Conservation (phyloP, 2,797 vertebrate species). For the Rhincodon typus region DNA sequence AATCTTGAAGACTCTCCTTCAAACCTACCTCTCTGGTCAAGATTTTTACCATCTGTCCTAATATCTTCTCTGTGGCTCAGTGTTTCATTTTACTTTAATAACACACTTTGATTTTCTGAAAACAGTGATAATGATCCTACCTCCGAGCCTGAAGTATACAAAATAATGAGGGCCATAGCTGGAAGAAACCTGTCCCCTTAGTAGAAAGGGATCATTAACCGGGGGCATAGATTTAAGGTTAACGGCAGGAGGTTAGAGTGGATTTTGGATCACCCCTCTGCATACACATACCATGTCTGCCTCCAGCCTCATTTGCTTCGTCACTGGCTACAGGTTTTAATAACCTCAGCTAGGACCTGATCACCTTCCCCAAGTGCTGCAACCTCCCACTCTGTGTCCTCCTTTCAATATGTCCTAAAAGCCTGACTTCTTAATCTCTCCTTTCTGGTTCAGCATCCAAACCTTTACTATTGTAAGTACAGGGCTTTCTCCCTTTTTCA, state of each 20-base stretch:
- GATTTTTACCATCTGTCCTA: background rate
- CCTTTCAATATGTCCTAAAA: background rate
- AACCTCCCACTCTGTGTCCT: background rate
- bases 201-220: too few relatives aligned
- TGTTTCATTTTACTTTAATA: background rate
- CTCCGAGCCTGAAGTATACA: too few relatives aligned
- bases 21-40: background rate
- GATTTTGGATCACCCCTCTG: background rate
- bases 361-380: background rate
- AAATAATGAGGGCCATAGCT: too few relatives aligned
- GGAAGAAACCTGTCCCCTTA: too few relatives aligned
- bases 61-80: background rate
- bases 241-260: too few relatives aligned
- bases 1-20: background rate
- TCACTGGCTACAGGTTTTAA: background rate
- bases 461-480: background rate
- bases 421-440: background rate
- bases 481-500: background rate
- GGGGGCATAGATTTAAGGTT: too few relatives aligned
- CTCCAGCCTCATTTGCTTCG: background rate
- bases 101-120: background rate
- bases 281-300: too few relatives aligned
- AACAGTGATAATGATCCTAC: too few relatives aligned
- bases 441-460: background rate
- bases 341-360: background rate